Percentiles rank a stretch among this genome's conserved stretches.
phyloP scores from a whole-genome alignment of 2,888 invertebrate species.

The Limenitis camilla region DNA sequence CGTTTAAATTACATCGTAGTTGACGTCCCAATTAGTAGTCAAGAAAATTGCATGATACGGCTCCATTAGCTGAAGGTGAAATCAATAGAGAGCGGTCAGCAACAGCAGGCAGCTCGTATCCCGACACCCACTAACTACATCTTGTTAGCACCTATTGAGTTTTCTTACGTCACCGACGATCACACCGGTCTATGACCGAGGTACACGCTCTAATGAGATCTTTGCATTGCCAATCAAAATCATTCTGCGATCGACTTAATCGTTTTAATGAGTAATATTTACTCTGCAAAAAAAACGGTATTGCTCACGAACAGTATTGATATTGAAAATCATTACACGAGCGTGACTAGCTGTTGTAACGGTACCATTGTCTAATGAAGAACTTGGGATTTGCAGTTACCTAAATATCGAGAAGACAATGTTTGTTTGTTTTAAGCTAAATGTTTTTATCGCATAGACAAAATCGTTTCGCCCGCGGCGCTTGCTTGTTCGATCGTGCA shows the following conservation, averaged over 20 bases:
- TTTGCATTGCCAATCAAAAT: constrained; percentile 46
- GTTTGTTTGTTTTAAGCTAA: constrained; percentile 6
- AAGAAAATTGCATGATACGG: constrained; percentile 41
- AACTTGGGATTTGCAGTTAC: constrained; percentile 19
- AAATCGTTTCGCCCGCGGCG: neutral
- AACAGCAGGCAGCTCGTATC: constrained; percentile 28
- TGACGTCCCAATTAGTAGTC: constrained; percentile 36
- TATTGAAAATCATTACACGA: constrained; percentile 48
- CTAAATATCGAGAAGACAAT: constrained; percentile 7
- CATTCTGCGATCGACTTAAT: constrained; percentile 42
- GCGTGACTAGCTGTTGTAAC: constrained; percentile 39
- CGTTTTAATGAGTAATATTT: constrained; percentile 47
- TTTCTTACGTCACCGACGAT: constrained; percentile 50
- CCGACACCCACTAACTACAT: constrained; percentile 38
- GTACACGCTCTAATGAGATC: constrained; percentile 51
- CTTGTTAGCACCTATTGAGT: constrained; percentile 57
- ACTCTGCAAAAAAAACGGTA: constrained; percentile 38
- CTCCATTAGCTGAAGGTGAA: constrained; percentile 50
- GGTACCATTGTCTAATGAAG: constrained; percentile 31
- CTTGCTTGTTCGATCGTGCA: no score
- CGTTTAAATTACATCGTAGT: constrained; percentile 15
- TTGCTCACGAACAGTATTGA: constrained; percentile 44
- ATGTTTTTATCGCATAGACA: constrained; percentile 5
- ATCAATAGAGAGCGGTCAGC: constrained; percentile 42
- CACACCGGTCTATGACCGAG: constrained; percentile 35